Evolutionary conservation across 2,888 invertebrate genomes (phyloP).

Genomic region (Limnephilus lunatus): DNA sequence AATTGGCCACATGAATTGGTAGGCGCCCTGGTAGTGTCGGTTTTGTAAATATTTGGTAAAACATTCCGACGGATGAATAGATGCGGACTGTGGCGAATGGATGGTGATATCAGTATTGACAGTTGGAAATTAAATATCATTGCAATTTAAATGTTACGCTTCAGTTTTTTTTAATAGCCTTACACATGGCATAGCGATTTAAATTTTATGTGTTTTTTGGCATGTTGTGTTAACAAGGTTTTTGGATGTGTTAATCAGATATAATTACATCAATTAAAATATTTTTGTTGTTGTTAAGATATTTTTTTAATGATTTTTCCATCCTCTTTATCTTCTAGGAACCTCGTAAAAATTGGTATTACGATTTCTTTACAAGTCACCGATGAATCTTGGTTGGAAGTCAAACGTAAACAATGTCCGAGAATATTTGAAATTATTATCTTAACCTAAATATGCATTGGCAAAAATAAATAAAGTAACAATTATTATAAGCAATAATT

Average conservation of each 20-base stretch:
- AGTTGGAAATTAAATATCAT: conserved; percentile 36
- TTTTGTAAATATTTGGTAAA: conserved; percentile 25
- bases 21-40: conserved; percentile 9
- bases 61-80: conserved; percentile 23
- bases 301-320: background rate
- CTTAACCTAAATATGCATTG: too few relatives aligned
- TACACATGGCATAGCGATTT: background rate
- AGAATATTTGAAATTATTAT: background rate
- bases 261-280: background rate
- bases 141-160: background rate
- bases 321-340: background rate
- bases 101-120: background rate
- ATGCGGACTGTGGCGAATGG: background rate
- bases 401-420: background rate
- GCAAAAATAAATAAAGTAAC: too few relatives aligned
- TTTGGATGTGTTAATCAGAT: background rate
- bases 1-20: conserved; percentile 52
- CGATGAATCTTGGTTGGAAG: background rate
- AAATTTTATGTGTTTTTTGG: background rate
- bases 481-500: too few relatives aligned
- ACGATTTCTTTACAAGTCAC: background rate
- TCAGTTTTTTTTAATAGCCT: background rate
- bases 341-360: background rate
- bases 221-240: background rate
- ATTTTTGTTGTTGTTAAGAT: too few relatives aligned